phyloP scores from a whole-genome alignment of 92 coral and sea anemone species.

The Nematostella vectensis region DNA sequence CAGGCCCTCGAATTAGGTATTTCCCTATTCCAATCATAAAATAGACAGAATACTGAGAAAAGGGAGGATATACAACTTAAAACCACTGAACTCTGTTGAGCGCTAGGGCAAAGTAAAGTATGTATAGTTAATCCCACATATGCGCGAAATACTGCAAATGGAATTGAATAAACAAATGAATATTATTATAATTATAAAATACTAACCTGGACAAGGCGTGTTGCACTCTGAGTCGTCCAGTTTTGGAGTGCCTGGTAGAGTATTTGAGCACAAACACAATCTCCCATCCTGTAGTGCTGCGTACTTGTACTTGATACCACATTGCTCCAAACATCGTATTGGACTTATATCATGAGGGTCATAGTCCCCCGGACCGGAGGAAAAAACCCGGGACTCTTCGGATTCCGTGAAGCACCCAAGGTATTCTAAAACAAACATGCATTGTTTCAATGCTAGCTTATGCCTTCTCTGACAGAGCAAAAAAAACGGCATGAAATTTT shows the following conservation, averaged over 20 bases:
- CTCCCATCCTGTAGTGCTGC: slow-evolving; percentile 66
- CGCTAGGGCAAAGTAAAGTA: no score
- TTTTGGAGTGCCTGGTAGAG: slow-evolving; percentile 41
- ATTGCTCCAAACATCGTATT: slow-evolving; percentile 56
- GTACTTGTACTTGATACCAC: slow-evolving; percentile 70
- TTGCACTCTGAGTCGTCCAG: slow-evolving; percentile 50
- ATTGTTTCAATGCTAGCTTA: neutral
- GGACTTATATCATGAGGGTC: slow-evolving; percentile 58
- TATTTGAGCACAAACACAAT: slow-evolving; percentile 69
- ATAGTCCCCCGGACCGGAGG: slow-evolving; percentile 83
- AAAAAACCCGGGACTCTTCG: slow-evolving; percentile 45
- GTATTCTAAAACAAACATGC: slow-evolving; percentile 45
- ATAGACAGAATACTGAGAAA: no score
- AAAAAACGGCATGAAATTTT: no score
- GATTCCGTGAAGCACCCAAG: slow-evolving; percentile 61
- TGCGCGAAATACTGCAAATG: no score
- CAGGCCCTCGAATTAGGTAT: no score
- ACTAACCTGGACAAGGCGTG: slow-evolving; percentile 59
- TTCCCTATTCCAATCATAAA: no score
- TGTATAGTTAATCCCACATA: no score
- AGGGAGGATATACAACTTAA: no score
- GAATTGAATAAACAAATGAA: no score
- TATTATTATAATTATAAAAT: no score
- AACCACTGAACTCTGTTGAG: no score
- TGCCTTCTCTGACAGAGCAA: no score